These are phyloP conservation scores for Cyrtonyx montezumae DNA, from an alignment of 2,113 vertebrate species.

Conservation along the genomic window DNA sequence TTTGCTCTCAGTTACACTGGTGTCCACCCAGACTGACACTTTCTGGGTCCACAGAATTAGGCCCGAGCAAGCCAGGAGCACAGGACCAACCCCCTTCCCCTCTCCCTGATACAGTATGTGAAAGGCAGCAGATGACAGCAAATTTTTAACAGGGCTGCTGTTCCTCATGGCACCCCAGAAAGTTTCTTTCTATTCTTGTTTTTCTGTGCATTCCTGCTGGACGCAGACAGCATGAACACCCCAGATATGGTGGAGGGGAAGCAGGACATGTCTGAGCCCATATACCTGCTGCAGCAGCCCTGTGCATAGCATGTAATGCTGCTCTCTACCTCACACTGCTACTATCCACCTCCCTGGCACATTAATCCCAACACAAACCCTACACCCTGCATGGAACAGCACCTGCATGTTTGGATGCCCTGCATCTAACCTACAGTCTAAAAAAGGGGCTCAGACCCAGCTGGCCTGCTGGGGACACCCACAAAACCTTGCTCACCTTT, in stretches of 20 bases:
- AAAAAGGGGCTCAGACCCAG: not conserved
- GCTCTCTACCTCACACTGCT: fast-evolving
- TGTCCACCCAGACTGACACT: conserved; percentile 14
- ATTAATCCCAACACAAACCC: not conserved
- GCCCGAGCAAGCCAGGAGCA: not conserved
- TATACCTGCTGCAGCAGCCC: fast-evolving
- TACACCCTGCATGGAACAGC: fast-evolving
- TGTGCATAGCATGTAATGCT: fast-evolving
- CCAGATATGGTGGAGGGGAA: not conserved
- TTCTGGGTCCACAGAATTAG: conserved; percentile 2
- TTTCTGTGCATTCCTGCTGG: not conserved
- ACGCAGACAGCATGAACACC: not conserved
- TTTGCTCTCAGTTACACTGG: conserved; percentile 22
- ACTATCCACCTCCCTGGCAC: not conserved
- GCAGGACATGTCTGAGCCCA: not conserved
- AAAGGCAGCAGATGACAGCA: not conserved
- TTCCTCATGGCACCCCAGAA: fast-evolving
- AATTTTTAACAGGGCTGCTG: not conserved
- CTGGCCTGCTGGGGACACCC: not conserved
- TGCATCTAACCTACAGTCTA: not conserved
- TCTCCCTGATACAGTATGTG: not conserved
- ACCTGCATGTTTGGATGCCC: fast-evolving
- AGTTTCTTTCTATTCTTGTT: not conserved
- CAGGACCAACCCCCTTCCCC: not conserved
- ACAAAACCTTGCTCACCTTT: conserved; percentile 83